Percentiles rank a stretch among this genome's conserved stretches.
phyloP scores from a whole-genome alignment of 2,797 vertebrate genomes.

The Myoxocephalus aenaeus region DNA sequence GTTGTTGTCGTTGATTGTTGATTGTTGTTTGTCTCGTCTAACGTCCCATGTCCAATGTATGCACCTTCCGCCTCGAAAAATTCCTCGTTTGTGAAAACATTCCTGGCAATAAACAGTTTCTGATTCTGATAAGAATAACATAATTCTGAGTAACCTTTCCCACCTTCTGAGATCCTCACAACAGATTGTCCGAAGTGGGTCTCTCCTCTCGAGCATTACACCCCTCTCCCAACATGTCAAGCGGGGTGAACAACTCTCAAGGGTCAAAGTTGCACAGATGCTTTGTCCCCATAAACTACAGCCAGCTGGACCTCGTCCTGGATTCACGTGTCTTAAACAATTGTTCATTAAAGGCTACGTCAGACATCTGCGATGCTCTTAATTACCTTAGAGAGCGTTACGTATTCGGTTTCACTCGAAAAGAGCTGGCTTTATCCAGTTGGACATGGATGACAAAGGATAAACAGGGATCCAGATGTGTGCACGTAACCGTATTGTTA shows the following conservation, averaged over 20 bases:
- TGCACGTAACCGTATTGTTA: slow-evolving; percentile 22
- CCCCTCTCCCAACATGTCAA: slow-evolving; percentile 31
- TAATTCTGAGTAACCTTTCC: slow-evolving; percentile 16
- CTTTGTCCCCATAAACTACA: slow-evolving; percentile 57
- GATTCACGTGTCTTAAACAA: slow-evolving; percentile 40
- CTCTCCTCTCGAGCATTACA: slow-evolving; percentile 25
- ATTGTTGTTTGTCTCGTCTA: too few relatives aligned
- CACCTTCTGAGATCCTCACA: slow-evolving; percentile 24
- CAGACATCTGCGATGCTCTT: slow-evolving; percentile 54
- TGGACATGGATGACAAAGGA: slow-evolving; percentile 45
- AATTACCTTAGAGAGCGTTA: slow-evolving; percentile 67
- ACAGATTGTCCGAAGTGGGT: slow-evolving; percentile 4
- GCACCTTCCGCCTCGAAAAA: too few relatives aligned
- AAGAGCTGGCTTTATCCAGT: slow-evolving; percentile 43
- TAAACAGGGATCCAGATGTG: slow-evolving; percentile 57
- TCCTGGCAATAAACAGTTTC: too few relatives aligned
- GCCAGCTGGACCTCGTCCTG: slow-evolving; percentile 64
- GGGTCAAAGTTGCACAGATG: slow-evolving; percentile 64
- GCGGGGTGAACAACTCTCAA: slow-evolving; percentile 33
- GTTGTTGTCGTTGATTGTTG: too few relatives aligned
- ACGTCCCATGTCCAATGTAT: too few relatives aligned
- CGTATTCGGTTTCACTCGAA: slow-evolving; percentile 29
- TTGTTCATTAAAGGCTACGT: slow-evolving; percentile 39
- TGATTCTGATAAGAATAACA: slow-evolving; percentile 21
- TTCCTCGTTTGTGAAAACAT: too few relatives aligned